These are phyloP conservation scores for Drosophila jambulina DNA, from an alignment of 1,140 invertebrate species.

Conservation along the genomic window DNA sequence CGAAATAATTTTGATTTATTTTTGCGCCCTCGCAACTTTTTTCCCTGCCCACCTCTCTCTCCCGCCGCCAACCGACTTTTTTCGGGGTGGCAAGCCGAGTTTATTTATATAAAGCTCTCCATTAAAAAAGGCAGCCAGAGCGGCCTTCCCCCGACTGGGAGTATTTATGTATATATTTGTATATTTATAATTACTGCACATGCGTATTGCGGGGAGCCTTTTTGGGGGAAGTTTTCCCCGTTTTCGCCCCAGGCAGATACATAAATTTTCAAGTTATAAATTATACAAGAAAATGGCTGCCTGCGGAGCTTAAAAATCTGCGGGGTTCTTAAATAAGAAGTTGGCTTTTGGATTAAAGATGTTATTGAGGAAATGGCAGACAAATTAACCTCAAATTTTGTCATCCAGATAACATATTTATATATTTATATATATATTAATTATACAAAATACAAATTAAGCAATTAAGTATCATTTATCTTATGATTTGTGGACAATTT, in stretches of 20 bases:
- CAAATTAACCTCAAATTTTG: neutral
- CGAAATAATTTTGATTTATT: constrained; percentile 84
- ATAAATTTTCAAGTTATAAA: constrained; percentile 84
- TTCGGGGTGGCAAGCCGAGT: constrained; percentile 63
- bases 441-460: neutral
- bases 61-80: constrained; percentile 4
- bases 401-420: neutral
- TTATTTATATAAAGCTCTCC: constrained; percentile 83
- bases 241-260: constrained; percentile 54
- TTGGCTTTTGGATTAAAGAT: constrained; percentile 26
- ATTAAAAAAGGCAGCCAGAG: constrained; percentile 73
- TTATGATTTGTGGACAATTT: neutral
- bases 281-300: constrained; percentile 79
- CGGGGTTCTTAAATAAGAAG: constrained; percentile 18
- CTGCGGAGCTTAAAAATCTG: constrained; percentile 32
- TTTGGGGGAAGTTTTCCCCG: constrained; percentile 69
- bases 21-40: constrained; percentile 49
- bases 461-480: neutral
- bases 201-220: constrained; percentile 68
- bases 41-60: neutral
- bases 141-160: constrained; percentile 37
- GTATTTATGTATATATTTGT: constrained; percentile 82
- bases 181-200: constrained; percentile 84
- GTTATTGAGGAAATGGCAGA: neutral
- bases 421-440: too few species aligned